Evolutionary conservation across 2,797 vertebrate species (phyloP).

Genomic region (Thunnus albacares): DNA sequence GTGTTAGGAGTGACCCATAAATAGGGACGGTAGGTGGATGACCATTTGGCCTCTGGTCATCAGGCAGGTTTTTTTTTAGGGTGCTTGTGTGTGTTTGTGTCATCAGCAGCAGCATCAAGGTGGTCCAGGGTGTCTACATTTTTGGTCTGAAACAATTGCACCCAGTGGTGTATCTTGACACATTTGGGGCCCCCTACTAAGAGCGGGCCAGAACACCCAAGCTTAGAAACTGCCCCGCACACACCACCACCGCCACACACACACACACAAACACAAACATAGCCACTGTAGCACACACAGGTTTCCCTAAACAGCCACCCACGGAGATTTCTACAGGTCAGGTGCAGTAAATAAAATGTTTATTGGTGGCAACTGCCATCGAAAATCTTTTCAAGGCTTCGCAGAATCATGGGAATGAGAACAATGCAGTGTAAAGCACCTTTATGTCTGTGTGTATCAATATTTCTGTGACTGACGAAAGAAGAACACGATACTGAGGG

Average conservation of each 20-base stretch:
- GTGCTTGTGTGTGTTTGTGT: neutral
- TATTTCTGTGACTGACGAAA: constrained; percentile 9
- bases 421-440: neutral
- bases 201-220: constrained; percentile 72
- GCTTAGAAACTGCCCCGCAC: constrained; percentile 46
- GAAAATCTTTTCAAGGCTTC: constrained; percentile 28
- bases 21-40: neutral
- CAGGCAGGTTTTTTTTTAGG: neutral
- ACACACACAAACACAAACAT: constrained; percentile 55
- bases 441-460: neutral
- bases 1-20: constrained; percentile 27
- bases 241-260: constrained; percentile 6
- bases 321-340: constrained; percentile 63
- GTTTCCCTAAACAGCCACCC: constrained; percentile 72
- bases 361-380: constrained; percentile 25
- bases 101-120: constrained; percentile 39
- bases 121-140: constrained; percentile 63
- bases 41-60: constrained; percentile 55
- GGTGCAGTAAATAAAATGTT: constrained; percentile 54
- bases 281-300: constrained; percentile 27
- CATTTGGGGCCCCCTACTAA: constrained; percentile 54
- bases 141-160: constrained; percentile 47
- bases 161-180: constrained; percentile 53
- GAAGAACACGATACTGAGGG: neutral
- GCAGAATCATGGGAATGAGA: constrained; percentile 11